phyloP scores from a whole-genome alignment of 1,140 invertebrate genomes.

The Ceratina calcarata region DNA sequence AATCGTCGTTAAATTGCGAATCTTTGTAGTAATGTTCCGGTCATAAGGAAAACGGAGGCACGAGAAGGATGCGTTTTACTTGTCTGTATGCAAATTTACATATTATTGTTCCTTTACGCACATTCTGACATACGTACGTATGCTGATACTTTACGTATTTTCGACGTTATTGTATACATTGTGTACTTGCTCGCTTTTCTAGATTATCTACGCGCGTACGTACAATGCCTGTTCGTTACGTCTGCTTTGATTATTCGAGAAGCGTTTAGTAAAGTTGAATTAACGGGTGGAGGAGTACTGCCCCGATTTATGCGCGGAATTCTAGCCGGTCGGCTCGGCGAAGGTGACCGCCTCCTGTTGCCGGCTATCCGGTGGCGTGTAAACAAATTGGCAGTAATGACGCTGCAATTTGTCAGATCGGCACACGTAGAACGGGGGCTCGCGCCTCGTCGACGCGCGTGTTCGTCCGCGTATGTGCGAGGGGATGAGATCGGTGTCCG shows the following conservation, averaged over 20 bases:
- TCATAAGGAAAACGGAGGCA: too few species aligned
- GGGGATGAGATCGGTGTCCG: conserved; percentile 53
- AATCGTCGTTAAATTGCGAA: too few species aligned
- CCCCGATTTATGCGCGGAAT: conserved; percentile 48
- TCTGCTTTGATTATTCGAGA: background rate
- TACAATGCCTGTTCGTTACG: background rate
- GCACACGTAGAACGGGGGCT: conserved; percentile 23
- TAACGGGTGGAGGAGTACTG: too few species aligned
- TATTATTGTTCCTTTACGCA: too few species aligned
- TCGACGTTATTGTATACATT: too few species aligned
- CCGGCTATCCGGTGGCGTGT: conserved; percentile 72
- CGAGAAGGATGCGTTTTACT: too few species aligned
- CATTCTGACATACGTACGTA: too few species aligned
- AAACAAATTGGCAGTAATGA: conserved; percentile 79
- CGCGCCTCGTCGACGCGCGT: background rate
- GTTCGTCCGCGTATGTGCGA: conserved; percentile 38
- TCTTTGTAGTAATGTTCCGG: too few species aligned
- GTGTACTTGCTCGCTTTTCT: too few species aligned
- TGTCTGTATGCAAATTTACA: too few species aligned
- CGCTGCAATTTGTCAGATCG: conserved; percentile 77
- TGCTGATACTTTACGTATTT: too few species aligned
- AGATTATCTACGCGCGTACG: too few species aligned
- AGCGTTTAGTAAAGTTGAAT: background rate
- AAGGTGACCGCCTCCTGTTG: conserved; percentile 58
- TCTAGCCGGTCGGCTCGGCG: conserved; percentile 27